These are phyloP conservation scores for Mareca strepera DNA, from an alignment of 2,797 vertebrate species.

Conservation along the genomic window DNA sequence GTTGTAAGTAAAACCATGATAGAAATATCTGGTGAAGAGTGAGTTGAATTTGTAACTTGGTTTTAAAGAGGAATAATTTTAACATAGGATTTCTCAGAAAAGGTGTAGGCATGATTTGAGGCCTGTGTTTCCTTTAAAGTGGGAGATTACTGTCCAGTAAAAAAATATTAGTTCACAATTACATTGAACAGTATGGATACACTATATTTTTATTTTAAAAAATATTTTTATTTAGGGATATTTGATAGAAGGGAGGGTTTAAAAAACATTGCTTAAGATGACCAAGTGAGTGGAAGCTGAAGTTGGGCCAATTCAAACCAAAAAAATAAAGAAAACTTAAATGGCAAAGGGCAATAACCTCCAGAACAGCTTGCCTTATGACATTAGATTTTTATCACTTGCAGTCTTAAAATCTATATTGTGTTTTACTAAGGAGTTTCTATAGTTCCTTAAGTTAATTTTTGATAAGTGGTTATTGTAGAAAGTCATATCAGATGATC, in stretches of 20 bases:
- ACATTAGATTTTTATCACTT: not conserved
- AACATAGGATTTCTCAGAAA: not conserved
- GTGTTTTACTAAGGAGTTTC: not conserved
- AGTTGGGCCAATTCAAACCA: not conserved
- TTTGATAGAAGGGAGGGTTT: not conserved
- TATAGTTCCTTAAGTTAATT: not conserved
- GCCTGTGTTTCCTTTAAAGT: not conserved
- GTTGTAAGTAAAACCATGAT: not conserved
- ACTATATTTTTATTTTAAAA: not conserved
- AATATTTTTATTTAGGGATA: not conserved
- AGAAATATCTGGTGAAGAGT: not conserved
- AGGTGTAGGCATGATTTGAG: not conserved
- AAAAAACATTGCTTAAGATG: not conserved
- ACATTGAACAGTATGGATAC: not conserved
- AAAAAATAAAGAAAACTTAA: not conserved
- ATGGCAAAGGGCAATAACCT: not conserved
- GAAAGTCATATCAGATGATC: not conserved
- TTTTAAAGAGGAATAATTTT: not conserved
- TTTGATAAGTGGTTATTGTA: not conserved
- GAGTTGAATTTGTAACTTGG: not conserved
- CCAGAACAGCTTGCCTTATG: not conserved
- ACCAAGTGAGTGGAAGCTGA: not conserved
- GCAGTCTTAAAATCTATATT: not conserved
- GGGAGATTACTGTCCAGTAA: not conserved
- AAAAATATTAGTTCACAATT: not conserved